Conservation (phyloP, 2,797 vertebrate species). For the Rhynchonycteris naso region DNA sequence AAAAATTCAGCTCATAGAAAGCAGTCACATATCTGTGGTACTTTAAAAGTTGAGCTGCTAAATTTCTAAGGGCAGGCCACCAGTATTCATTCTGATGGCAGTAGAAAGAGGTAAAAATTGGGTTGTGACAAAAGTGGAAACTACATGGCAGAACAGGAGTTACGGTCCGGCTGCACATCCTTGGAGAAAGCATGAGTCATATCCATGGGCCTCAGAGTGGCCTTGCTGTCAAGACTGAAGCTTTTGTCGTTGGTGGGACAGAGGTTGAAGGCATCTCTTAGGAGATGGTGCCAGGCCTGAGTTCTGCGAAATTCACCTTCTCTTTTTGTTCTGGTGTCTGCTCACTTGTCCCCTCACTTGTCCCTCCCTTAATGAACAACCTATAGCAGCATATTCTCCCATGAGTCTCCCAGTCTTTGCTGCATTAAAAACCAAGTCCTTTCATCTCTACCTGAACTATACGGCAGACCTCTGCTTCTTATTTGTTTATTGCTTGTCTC, state of each 20-base stretch:
- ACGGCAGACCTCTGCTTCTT: not conserved
- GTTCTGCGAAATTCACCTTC: not conserved
- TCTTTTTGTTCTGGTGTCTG: not conserved
- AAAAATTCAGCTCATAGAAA: not conserved
- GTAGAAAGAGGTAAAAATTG: not conserved
- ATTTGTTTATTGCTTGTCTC: not conserved
- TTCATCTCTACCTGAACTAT: not conserved
- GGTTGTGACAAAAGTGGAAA: not conserved
- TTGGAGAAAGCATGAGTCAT: not conserved
- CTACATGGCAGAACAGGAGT: not conserved
- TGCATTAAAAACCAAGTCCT: not conserved
- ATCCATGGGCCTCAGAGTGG: not conserved
- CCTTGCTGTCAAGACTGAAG: not conserved
- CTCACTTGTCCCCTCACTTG: not conserved
- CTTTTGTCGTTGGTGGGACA: not conserved
- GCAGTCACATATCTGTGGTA: not conserved
- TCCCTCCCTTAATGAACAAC: no score
- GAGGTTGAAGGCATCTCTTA: not conserved
- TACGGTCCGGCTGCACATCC: no score
- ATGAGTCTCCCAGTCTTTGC: not conserved
- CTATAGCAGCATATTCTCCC: not conserved
- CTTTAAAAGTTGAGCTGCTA: not conserved
- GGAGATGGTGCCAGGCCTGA: not conserved
- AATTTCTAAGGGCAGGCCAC: not conserved
- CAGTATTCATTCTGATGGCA: not conserved